Percentiles rank a stretch among this genome's conserved stretches.
Conservation (phyloP, 2,888 invertebrate species). For the Chymomyza caudatula region DNA sequence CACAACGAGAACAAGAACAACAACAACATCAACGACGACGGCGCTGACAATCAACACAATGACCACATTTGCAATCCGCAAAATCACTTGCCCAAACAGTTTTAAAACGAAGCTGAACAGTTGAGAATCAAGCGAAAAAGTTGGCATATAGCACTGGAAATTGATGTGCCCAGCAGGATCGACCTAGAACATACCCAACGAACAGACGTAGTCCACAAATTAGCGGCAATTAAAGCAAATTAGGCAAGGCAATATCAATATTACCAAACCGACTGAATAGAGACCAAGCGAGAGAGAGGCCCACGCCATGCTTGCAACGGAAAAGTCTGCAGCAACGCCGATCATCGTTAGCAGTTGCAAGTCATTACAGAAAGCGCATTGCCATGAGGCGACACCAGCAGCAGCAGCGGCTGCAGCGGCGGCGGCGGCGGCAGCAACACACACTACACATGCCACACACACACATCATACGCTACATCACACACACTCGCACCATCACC, state of each 20-base stretch:
- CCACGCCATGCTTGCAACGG: slow-evolving; percentile 44
- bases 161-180: background rate
- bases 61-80: slow-evolving; percentile 44
- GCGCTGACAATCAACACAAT: slow-evolving; percentile 41
- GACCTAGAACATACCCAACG: background rate
- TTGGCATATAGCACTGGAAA: background rate
- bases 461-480: slow-evolving; percentile 26
- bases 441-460: slow-evolving; percentile 27
- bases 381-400: slow-evolving; percentile 33
- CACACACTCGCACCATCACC: slow-evolving; percentile 27
- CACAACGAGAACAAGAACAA: background rate
- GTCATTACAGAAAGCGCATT: slow-evolving; percentile 35
- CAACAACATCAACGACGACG: background rate
- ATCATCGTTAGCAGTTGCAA: slow-evolving; percentile 43
- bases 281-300: background rate
- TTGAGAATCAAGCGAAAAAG: slow-evolving; percentile 31
- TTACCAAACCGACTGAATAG: background rate
- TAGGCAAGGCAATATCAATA: slow-evolving; percentile 11
- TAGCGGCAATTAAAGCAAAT: slow-evolving; percentile 33
- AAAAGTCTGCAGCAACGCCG: slow-evolving; percentile 47
- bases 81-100: slow-evolving; percentile 46
- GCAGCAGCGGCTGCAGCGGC: slow-evolving; percentile 13
- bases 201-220: background rate
- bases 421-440: slow-evolving; percentile 17
- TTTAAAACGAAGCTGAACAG: slow-evolving; percentile 46